Evolutionary conservation across 2,113 vertebrate species (phyloP).

Genomic region (Varanus salvator): DNA sequence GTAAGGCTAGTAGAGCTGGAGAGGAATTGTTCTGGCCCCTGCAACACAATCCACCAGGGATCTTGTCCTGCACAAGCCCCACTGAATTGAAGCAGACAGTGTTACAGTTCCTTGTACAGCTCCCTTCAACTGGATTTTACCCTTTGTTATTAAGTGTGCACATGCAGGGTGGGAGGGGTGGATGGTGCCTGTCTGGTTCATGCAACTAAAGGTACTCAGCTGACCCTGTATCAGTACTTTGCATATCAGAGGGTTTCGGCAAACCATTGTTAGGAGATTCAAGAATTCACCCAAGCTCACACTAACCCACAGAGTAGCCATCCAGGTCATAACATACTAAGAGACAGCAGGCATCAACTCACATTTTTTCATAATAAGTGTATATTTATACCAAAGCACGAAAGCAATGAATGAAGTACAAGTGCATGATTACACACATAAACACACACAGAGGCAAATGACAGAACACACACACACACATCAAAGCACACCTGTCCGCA

Average conservation of each 20-base stretch:
- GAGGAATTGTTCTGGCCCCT: background rate
- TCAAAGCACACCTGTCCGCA: background rate
- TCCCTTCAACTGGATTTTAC: background rate
- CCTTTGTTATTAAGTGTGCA: background rate
- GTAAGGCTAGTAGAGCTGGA: background rate
- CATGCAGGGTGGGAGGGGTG: background rate
- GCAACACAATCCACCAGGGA: background rate
- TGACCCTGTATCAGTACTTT: background rate
- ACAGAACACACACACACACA: background rate
- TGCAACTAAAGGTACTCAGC: background rate
- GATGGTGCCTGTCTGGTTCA: background rate
- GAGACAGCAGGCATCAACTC: background rate
- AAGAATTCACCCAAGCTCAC: background rate
- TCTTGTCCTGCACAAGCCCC: background rate
- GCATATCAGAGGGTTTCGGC: background rate
- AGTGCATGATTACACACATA: background rate
- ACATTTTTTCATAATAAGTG: background rate
- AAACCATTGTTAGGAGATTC: background rate
- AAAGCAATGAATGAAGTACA: background rate
- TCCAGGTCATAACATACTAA: background rate
- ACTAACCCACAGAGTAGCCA: background rate
- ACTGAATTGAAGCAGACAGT: background rate
- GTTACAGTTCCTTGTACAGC: background rate
- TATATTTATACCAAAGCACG: background rate
- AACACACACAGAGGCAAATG: background rate